These are phyloP conservation scores for Eupithecia centaureata DNA, from an alignment of 2,888 invertebrate species.

Conservation along the genomic window DNA sequence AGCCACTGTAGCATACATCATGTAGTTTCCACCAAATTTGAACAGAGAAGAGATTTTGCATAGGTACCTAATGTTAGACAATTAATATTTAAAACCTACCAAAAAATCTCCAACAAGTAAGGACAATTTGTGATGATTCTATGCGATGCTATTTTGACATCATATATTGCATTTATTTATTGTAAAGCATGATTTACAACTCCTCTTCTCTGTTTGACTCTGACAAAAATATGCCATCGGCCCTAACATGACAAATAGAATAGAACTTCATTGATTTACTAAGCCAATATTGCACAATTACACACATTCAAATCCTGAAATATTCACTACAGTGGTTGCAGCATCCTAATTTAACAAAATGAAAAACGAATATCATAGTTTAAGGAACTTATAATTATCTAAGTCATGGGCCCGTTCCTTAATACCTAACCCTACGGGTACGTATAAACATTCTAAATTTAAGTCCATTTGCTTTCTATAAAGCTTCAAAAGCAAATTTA, in stretches of 20 bases:
- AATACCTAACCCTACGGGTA: conserved; percentile 66
- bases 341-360: conserved; percentile 18
- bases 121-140: neutral
- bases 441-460: conserved; percentile 72
- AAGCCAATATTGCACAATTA: neutral
- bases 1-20: conserved; percentile 26
- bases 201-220: neutral
- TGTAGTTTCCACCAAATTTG: neutral
- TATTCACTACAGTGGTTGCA: conserved; percentile 13
- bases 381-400: conserved; percentile 73
- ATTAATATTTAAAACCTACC: neutral
- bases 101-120: neutral
- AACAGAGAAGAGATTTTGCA: neutral
- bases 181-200: neutral
- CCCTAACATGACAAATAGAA: neutral
- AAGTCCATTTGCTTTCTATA: conserved; percentile 69
- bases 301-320: neutral
- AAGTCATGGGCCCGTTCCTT: conserved; percentile 83
- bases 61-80: neutral
- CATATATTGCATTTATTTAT: too few species aligned
- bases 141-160: neutral
- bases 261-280: too few species aligned
- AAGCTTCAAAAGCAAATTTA: conserved; percentile 79
- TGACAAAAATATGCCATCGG: neutral
- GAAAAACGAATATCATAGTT: conserved; percentile 47